Evolutionary conservation across 2,888 invertebrate genomes (phyloP).

Genomic region (Antheraea yamamai): DNA sequence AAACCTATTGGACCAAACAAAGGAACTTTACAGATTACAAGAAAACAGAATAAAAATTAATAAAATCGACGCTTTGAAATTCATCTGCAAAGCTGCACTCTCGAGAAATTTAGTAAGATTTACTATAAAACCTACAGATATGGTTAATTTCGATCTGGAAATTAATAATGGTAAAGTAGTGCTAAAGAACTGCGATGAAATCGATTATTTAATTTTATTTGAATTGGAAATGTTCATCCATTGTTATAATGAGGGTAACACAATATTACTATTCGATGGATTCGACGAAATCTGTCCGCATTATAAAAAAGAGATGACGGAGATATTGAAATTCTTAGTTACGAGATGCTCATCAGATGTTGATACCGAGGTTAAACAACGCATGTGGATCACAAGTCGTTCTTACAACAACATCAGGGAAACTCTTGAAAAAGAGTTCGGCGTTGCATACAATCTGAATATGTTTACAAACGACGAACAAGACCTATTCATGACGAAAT

Average conservation of each 20-base stretch:
- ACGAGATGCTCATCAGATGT: background rate
- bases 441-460: conserved; percentile 2
- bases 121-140: background rate
- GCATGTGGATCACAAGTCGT: conserved; percentile 31
- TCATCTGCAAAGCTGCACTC: conserved; percentile 8
- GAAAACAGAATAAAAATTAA: conserved; percentile 6
- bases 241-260: conserved; percentile 23
- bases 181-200: background rate
- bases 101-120: background rate
- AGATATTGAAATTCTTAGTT: conserved; percentile 13
- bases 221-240: conserved; percentile 28
- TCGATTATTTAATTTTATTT: background rate
- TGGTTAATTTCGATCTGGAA: conserved; percentile 1
- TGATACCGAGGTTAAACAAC: background rate
- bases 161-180: conserved; percentile 1
- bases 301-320: conserved; percentile 27
- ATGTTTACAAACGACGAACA: conserved; percentile 22
- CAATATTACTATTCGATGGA: conserved; percentile 32
- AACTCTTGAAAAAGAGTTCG: conserved; percentile 8
- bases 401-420: conserved; percentile 27
- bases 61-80: conserved; percentile 14
- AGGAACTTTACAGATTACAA: conserved; percentile 26
- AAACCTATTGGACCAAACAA: conserved; percentile 24
- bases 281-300: conserved; percentile 35
- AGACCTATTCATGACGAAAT: conserved; percentile 20